Evolutionary conservation across 37 sponge, comb jelly and placozoan genomes (phyloP), one percentile per base, ranked within the genome.

Genomic region (Chondrosia reniformis): DNA sequence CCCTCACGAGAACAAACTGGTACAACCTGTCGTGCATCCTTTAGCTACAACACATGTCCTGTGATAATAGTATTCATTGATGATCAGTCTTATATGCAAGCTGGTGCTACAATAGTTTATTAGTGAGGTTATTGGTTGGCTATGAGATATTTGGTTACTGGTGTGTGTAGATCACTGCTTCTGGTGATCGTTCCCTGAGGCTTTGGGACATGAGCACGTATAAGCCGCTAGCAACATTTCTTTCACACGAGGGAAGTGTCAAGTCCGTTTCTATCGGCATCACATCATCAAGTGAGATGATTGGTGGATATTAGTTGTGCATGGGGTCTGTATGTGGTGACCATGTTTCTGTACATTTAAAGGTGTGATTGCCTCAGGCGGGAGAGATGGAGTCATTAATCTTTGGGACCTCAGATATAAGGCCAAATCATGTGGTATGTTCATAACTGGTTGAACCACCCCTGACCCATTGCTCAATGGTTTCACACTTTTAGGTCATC

Each of bases 281-380:
- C 0, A 38, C 65, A 46, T 83, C 82, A 36, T 74, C 87, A 5
- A 76, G 91, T 90, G 52, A 74, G 86, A 56, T 31, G 33, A 38
- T 27, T 40, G 24, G 40, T 73, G 12, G 12, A 42, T 27, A 55
- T 13, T 56, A 19, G 15, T 15, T 49, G 10, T 15, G 15, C 52
- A 49, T 15, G 52, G 52, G n/a, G n/a, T n/a, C n/a, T n/a, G n/a
- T 49, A 49, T 49, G 10, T 10, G 10, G 15, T 10, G 15, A 19
- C 52, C 15, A 19, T 49, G 52, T 19, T 49, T 10, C 52, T 19
- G 15, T 13, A 12, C 45, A 61, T 27, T 6, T 57, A 31, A 37
- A 92, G 92, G 69, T 78, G 52, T 92, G 67, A 74, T 92, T 45
- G 92, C 79, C 25, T 88, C 92, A 55, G 92, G 88, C 1, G 54